These are phyloP conservation scores for Acanthopleura granulata DNA, from an alignment of 2,888 invertebrate species.

Conservation along the genomic window DNA sequence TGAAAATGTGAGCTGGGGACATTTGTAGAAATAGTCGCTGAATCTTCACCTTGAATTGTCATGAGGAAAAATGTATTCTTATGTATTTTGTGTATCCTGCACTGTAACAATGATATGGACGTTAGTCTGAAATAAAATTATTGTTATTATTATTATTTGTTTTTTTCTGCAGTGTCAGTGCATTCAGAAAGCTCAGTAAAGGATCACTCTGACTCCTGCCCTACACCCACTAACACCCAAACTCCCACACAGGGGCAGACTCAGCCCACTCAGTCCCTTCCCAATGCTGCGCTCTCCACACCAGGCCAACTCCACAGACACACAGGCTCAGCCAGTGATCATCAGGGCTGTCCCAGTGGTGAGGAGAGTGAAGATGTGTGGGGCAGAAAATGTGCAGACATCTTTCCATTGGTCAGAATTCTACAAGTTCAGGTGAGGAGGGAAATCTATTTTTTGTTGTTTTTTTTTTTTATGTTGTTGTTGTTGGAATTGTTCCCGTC, in stretches of 20 bases:
- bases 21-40: no score
- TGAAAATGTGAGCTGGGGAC: no score
- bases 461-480: no score
- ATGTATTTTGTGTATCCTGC: no score
- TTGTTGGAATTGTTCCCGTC: no score
- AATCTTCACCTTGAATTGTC: no score
- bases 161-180: slow-evolving; percentile 29
- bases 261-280: background rate
- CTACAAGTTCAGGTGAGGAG: slow-evolving; percentile 61
- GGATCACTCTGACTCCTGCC: slow-evolving; percentile 17
- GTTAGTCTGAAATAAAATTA: no score
- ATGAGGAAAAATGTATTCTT: no score
- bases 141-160: no score
- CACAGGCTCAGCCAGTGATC: background rate
- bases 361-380: slow-evolving; percentile 21
- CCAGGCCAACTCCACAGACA: background rate
- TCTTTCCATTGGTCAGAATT: slow-evolving; percentile 55
- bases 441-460: background rate
- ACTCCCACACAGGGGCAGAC: slow-evolving; percentile 21
- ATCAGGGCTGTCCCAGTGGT: no score
- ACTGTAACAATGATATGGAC: no score
- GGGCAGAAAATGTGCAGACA: slow-evolving; percentile 37
- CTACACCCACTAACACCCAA: slow-evolving; percentile 25
- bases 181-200: slow-evolving; percentile 24
- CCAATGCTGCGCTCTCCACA: background rate